Percentiles rank a stretch among this genome's conserved stretches.
Conservation (phyloP, 2,797 vertebrate genomes). For the Rhynchotus rufescens region DNA sequence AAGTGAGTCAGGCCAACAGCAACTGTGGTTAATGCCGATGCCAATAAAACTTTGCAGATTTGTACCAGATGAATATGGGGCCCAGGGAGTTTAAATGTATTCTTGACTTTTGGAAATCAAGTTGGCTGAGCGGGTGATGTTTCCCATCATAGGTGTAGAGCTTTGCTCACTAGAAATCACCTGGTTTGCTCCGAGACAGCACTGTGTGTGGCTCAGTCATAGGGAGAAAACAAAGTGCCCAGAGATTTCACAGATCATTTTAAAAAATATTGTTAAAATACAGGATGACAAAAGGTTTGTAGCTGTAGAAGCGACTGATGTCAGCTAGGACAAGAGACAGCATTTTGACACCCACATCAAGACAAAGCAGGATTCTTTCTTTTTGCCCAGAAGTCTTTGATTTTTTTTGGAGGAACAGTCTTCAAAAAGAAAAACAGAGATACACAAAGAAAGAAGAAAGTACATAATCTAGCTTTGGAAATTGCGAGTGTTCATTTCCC, state of each 20-base stretch:
- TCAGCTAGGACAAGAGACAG: background rate
- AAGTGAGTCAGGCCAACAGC: conserved; percentile 24
- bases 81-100: background rate
- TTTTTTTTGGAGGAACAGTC: background rate
- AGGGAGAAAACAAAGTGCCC: background rate
- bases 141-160: fast-evolving
- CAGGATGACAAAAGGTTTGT: background rate
- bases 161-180: background rate
- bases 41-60: background rate
- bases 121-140: background rate
- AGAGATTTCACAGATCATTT: background rate
- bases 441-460: background rate
- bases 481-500: conserved; percentile 65
- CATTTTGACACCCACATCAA: background rate
- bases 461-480: conserved; percentile 62
- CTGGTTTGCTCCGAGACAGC: background rate
- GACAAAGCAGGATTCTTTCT: background rate
- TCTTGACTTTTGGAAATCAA: background rate
- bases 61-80: background rate
- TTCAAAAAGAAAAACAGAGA: conserved; percentile 31
- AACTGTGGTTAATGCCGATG: background rate
- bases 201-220: background rate
- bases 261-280: background rate
- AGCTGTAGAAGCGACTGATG: background rate
- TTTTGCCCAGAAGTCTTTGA: background rate